Base-by-base conservation (phyloP, 1,140 invertebrate genomes). In the Akabosia matsudoensis region DNA sequence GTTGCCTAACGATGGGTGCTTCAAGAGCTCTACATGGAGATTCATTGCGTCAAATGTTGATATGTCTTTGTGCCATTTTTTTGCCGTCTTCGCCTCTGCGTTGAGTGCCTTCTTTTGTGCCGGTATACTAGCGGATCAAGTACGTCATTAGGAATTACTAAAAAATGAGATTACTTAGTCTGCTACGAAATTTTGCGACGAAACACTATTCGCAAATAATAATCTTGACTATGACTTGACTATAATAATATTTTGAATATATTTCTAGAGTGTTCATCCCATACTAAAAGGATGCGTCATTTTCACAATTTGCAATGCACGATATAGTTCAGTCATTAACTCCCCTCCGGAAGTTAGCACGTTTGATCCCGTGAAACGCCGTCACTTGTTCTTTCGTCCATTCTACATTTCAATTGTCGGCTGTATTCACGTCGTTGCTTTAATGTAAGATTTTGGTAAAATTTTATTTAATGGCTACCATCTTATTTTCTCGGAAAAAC, bases 1-100 rank as follows among this genome's bases (percentile, higher is more conserved):
- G 77, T 51, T 79, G 33, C 45, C 70, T 22, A 33, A 77, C 26
- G 74, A 80, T 37, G 77, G 77, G 31, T 64, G 61, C 52, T 75
- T 75, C 31, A 77, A 75, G 56, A 28, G 72, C 1, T 76, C 77
- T 1, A 80, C 79, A 0, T 80, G 79, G 79, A 73, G 14, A 24
- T 78, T 52, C 24, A 75, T 80, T 31, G 75, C 75, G n/a, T 77
- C 79, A 14, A 78, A 80, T 76, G 72, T 75, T 14, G 67, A 24
- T 22, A 30, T 75, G 22, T n/a, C 33, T 4, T 22, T 45, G 71
- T 30, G 51, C n/a, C 75, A 67, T 34, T 45, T 78, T 26, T 2
- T 33, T 33, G 51, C 74, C 16, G 34, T 77, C 18, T 30, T 67
- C 3, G 61, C 28, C 3, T 67, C 16, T 78, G 16, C 24, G 34